These are phyloP conservation scores for Chionis minor DNA, from an alignment of 2,113 vertebrate species.

Conservation along the genomic window DNA sequence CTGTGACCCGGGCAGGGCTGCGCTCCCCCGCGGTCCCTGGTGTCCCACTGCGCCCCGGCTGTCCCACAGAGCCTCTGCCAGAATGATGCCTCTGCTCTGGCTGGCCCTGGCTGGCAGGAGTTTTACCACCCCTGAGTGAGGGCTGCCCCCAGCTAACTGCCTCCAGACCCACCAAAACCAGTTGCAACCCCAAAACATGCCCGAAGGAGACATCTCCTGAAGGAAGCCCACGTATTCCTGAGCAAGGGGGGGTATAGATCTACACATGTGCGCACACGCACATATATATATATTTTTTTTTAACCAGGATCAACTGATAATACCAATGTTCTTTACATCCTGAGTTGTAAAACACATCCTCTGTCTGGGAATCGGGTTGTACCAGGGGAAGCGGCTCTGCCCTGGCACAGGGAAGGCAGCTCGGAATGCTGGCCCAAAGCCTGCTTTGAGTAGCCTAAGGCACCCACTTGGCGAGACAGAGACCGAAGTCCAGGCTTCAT, in stretches of 20 bases:
- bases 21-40: background rate
- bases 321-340: background rate
- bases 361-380: fast-evolving
- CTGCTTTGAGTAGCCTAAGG: background rate
- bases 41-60: background rate
- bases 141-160: background rate
- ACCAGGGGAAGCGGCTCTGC: background rate
- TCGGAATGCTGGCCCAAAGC: fast-evolving
- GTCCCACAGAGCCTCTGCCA: fast-evolving
- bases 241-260: background rate
- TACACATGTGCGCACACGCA: too few relatives aligned
- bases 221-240: background rate
- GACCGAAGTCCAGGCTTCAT: background rate
- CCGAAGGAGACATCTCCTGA: fast-evolving
- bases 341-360: background rate
- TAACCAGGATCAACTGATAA: background rate
- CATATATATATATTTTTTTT: too few relatives aligned
- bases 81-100: background rate
- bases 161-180: background rate
- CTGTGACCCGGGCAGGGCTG: too few relatives aligned
- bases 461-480: background rate
- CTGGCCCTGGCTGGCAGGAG: background rate
- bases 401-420: fast-evolving
- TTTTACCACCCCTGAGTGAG: background rate
- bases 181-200: fast-evolving